phyloP scores from a whole-genome alignment of 2,113 vertebrate species.

The Platysternon megacephalum region DNA sequence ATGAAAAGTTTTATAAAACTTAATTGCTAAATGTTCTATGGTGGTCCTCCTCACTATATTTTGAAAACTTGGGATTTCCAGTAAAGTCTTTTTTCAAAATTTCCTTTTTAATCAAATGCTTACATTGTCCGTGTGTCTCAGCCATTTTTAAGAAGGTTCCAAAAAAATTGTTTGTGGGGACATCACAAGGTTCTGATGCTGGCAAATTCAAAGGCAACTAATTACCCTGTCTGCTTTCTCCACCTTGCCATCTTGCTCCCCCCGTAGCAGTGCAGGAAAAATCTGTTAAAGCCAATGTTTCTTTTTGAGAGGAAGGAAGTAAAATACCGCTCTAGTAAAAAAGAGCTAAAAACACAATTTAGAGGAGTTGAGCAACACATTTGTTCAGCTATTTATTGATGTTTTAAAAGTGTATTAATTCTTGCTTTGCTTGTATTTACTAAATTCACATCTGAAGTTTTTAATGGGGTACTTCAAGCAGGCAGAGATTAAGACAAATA shows the following conservation, averaged over 20 bases:
- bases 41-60: not conserved
- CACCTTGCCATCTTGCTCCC: not conserved
- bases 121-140: not conserved
- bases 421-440: not conserved
- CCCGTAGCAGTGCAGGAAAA: not conserved
- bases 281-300: not conserved
- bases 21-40: not conserved
- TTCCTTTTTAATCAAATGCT: not conserved
- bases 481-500: slow-evolving; percentile 51
- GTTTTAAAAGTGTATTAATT: slow-evolving; percentile 16
- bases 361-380: slow-evolving; percentile 11
- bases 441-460: not conserved
- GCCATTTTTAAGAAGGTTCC: not conserved
- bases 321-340: not conserved
- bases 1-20: not conserved
- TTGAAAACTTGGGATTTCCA: not conserved
- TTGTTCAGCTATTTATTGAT: not conserved
- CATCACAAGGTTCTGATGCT: not conserved
- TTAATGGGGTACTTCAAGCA: slow-evolving; percentile 33
- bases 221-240: not conserved
- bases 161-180: not conserved
- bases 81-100: not conserved
- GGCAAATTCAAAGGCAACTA: not conserved
- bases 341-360: not conserved
- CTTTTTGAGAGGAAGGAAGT: not conserved